Evolutionary conservation across 2,113 vertebrate species (phyloP).

Genomic region (Poeciliopsis turrubarensis): DNA sequence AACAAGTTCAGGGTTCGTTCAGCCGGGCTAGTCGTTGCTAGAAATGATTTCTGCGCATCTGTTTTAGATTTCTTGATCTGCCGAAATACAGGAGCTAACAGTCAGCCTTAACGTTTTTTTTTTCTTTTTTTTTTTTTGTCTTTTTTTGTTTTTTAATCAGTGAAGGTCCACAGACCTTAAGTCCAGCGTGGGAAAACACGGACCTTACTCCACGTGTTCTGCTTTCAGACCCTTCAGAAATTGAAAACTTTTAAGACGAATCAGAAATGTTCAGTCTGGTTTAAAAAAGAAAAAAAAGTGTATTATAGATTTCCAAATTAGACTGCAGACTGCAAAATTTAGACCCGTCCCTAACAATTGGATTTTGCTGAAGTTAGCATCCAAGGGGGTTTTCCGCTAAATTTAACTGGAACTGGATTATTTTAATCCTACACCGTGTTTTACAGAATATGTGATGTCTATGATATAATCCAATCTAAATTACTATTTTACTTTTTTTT

Average conservation of each 20-base stretch:
- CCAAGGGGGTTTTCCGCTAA: background rate
- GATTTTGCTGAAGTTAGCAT: background rate
- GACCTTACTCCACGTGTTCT: background rate
- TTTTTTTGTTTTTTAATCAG: background rate
- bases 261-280: background rate
- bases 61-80: background rate
- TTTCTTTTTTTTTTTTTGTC: too few species aligned
- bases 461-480: too few species aligned
- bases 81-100: background rate
- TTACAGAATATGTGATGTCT: too few species aligned
- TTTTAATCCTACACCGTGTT: too few species aligned
- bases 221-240: background rate
- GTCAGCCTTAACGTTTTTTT: too few species aligned
- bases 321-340: background rate
- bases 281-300: background rate
- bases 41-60: background rate
- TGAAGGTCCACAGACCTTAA: too few species aligned
- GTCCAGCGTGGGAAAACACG: too few species aligned
- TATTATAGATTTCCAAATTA: background rate
- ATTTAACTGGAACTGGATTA: too few species aligned
- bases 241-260: background rate
- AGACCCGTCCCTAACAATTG: background rate
- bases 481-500: too few species aligned
- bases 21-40: background rate
- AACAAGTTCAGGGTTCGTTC: background rate